These are phyloP conservation scores for Ceratoteleas bidentatus DNA, from an alignment of 1,140 invertebrate species.

Conservation along the genomic window DNA sequence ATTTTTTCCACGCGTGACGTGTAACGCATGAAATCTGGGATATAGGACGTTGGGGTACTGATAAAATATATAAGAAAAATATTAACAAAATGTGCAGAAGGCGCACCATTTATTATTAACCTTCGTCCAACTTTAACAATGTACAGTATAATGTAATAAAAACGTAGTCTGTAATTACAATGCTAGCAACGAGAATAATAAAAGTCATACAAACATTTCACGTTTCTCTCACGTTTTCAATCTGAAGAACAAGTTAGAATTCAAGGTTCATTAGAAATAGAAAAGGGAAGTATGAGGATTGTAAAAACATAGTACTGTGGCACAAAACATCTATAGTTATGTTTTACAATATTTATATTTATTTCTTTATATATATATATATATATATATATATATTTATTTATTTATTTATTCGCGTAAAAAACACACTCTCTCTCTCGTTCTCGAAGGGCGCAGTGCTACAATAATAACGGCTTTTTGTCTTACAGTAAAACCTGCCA, in stretches of 20 bases:
- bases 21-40: not conserved
- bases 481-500: conserved; percentile 35
- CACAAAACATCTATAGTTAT: conserved; percentile 62
- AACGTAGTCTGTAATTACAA: conserved; percentile 76
- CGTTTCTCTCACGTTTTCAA: conserved; percentile 42
- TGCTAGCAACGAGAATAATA: conserved; percentile 74
- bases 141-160: conserved; percentile 81
- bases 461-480: conserved; percentile 48
- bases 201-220: conserved; percentile 45
- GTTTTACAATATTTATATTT: conserved; percentile 48
- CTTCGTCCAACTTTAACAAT: conserved; percentile 81
- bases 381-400: no score
- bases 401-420: conserved; percentile 66
- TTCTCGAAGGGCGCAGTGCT: conserved; percentile 35
- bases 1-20: no score
- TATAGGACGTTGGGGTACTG: not conserved
- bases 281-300: conserved; percentile 36
- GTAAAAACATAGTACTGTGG: conserved; percentile 57
- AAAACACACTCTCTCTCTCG: conserved; percentile 66
- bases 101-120: conserved; percentile 81
- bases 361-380: no score
- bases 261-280: conserved; percentile 43
- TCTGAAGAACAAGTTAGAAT: conserved; percentile 42
- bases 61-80: conserved; percentile 37
- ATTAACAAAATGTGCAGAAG: conserved; percentile 80